Conservation (phyloP, 30 jellyfish, hydroid and myxozoan genomes). For the Pelagia noctiluca region DNA sequence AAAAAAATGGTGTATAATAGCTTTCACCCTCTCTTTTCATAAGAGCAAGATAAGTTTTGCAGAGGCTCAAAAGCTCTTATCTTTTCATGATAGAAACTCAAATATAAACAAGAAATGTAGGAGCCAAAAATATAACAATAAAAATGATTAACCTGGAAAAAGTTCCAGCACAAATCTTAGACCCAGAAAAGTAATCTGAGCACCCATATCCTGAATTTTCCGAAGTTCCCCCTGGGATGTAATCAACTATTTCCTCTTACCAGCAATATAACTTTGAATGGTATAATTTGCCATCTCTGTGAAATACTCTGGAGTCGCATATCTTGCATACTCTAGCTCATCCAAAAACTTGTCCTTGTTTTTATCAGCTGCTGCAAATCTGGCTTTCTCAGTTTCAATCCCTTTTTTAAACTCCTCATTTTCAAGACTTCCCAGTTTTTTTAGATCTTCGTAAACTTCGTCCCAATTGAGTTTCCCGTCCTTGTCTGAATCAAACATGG, state of each 20-base stretch:
- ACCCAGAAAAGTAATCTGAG: too few relatives aligned
- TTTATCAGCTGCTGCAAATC: slow-evolving; percentile 63
- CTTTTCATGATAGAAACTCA: too few relatives aligned
- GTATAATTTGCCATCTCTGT: slow-evolving; percentile 59
- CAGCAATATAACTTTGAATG: slow-evolving; percentile 50
- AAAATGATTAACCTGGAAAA: too few relatives aligned
- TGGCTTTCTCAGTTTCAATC: slow-evolving; percentile 44
- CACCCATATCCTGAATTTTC: neutral
- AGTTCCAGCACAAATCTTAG: too few relatives aligned
- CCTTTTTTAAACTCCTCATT: slow-evolving; percentile 58
- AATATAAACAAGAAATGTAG: too few relatives aligned
- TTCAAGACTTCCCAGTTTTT: slow-evolving; percentile 57
- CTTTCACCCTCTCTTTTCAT: too few relatives aligned
- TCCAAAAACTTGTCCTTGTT: slow-evolving; percentile 49
- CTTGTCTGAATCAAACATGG: slow-evolving; percentile 31
- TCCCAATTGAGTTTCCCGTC: slow-evolving; percentile 67
- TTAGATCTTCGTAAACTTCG: slow-evolving; percentile 55
- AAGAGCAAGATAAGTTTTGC: too few relatives aligned
- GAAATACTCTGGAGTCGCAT: slow-evolving; percentile 75
- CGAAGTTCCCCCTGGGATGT: neutral
- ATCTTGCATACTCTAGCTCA: slow-evolving; percentile 42
- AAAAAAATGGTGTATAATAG: too few relatives aligned
- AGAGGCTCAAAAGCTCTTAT: too few relatives aligned
- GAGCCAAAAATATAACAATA: too few relatives aligned
- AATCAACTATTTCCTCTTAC: neutral